phyloP scores from a whole-genome alignment of 2,888 invertebrate genomes.

The Heliconius cydno region DNA sequence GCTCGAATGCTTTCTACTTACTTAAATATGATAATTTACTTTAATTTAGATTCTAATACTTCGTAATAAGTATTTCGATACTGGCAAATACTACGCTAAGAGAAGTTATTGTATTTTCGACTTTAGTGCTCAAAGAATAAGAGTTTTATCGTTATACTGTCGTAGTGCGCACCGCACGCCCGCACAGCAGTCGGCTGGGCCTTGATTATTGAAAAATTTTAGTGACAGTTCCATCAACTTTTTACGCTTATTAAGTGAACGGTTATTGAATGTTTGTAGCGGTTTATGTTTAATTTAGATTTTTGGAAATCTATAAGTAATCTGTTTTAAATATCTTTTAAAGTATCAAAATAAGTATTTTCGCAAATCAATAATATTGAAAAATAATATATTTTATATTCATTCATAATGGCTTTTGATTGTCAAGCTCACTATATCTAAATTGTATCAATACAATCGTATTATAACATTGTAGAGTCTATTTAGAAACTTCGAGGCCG shows the following conservation, averaged over 20 bases:
- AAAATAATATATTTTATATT: no score
- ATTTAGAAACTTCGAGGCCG: no score
- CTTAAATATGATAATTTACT: slow-evolving; percentile 50
- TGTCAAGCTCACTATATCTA: no score
- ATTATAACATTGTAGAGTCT: not conserved
- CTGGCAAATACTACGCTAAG: not conserved
- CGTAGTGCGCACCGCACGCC: slow-evolving; percentile 40
- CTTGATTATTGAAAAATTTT: slow-evolving; percentile 66
- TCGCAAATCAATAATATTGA: not conserved
- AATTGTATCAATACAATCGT: no score
- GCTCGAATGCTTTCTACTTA: slow-evolving; percentile 47
- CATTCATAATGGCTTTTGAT: no score
- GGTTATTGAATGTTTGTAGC: slow-evolving; percentile 32
- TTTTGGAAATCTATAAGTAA: not conserved
- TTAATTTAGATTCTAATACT: slow-evolving; percentile 24
- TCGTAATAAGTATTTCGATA: slow-evolving; percentile 23
- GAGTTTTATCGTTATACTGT: slow-evolving; percentile 5
- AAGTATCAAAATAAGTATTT: not conserved
- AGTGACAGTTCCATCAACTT: slow-evolving; percentile 59
- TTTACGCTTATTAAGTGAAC: slow-evolving; percentile 49
- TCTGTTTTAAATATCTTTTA: not conserved
- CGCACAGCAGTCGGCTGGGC: slow-evolving; percentile 57
- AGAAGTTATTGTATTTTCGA: not conserved
- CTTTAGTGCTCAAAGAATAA: slow-evolving; percentile 18
- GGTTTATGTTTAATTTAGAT: slow-evolving; percentile 1